These are phyloP conservation scores for Saturnia japonica DNA, from an alignment of 2,888 invertebrate genomes.

Conservation along the genomic window DNA sequence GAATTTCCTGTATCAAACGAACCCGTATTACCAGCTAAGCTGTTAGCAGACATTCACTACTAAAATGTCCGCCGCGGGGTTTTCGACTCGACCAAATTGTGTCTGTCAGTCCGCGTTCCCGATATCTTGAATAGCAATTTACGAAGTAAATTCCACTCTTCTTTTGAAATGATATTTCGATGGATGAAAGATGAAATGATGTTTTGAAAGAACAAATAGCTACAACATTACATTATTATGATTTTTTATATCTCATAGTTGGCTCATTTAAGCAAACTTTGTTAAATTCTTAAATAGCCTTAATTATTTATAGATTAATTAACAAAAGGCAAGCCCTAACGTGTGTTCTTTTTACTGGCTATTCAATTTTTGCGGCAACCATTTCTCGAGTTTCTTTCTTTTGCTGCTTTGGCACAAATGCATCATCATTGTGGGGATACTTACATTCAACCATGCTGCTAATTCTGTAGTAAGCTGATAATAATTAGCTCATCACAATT, in stretches of 20 bases:
- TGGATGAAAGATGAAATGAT: not conserved
- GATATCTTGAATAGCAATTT: constrained; percentile 52
- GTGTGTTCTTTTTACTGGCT: no score
- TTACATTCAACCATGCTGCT: no score
- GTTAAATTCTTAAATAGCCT: no score
- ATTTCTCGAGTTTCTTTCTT: no score
- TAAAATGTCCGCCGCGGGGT: constrained; percentile 33
- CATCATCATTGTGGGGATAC: no score
- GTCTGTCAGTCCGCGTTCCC: constrained; percentile 51
- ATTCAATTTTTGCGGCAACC: no score
- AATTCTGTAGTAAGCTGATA: no score
- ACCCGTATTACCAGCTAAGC: constrained; percentile 41
- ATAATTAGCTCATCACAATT: no score
- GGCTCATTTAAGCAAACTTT: no score
- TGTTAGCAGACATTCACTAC: constrained; percentile 45
- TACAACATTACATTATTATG: not conserved
- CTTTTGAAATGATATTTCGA: constrained; percentile 44
- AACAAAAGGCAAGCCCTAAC: no score
- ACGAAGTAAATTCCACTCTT: constrained; percentile 39
- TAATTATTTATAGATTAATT: no score
- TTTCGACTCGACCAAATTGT: constrained; percentile 61
- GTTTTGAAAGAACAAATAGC: not conserved
- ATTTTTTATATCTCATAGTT: not conserved
- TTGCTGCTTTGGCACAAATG: no score
- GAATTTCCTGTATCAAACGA: constrained; percentile 40